Evolutionary conservation across 2,888 invertebrate genomes (phyloP).

Genomic region (Eupithecia pulchellata): DNA sequence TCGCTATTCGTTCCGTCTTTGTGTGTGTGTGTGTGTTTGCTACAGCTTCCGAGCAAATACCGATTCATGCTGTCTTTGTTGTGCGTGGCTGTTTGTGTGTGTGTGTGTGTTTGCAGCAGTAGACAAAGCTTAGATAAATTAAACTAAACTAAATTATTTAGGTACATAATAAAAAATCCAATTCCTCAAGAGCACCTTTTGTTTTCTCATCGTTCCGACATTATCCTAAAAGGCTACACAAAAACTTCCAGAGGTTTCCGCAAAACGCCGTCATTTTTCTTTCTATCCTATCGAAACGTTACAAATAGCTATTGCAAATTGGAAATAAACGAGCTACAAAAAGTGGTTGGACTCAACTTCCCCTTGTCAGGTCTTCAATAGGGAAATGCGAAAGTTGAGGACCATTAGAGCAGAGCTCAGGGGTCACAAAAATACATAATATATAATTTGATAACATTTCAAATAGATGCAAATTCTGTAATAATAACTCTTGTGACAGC

Average conservation of each 20-base stretch:
- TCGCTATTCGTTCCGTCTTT: not conserved
- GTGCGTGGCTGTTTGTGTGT: too few species aligned
- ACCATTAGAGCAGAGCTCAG: constrained; percentile 50
- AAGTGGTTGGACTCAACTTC: constrained; percentile 55
- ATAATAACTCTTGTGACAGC: too few species aligned
- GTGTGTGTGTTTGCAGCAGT: not conserved
- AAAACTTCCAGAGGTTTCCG: constrained; percentile 38
- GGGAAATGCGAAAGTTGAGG: constrained; percentile 57
- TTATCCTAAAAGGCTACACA: constrained; percentile 27
- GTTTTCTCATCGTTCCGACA: constrained; percentile 21
- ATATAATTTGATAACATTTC: not conserved
- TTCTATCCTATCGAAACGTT: constrained; percentile 55
- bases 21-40: not conserved
- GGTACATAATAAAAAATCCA: not conserved
- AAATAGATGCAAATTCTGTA: too few species aligned
- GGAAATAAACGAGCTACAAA: constrained; percentile 68
- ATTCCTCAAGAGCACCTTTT: constrained; percentile 9
- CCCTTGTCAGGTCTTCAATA: constrained; percentile 59
- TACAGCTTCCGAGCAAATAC: too few species aligned
- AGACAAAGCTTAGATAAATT: too few species aligned
- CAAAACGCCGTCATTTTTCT: constrained; percentile 50
- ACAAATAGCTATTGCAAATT: constrained; percentile 67
- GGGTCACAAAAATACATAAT: not conserved
- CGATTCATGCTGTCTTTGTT: too few species aligned
- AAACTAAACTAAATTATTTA: not conserved